phyloP scores from a whole-genome alignment of 2,888 invertebrate genomes.

The Drosophila merina region DNA sequence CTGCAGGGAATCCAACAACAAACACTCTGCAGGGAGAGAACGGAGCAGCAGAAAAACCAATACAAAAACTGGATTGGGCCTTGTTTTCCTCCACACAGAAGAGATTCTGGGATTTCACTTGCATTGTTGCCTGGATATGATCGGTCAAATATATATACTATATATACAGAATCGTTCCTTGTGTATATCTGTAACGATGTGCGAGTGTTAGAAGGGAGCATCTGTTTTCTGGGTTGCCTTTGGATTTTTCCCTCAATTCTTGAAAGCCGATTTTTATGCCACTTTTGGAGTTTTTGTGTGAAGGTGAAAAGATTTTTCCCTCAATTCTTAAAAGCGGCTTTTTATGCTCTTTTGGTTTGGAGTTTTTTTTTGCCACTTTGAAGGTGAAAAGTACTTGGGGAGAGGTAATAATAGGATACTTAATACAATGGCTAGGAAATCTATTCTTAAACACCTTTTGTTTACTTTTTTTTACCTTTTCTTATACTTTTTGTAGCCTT shows the following conservation, averaged over 20 bases:
- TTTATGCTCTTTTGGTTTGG: too few relatives aligned
- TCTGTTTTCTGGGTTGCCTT: conserved; percentile 59
- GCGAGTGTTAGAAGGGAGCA: conserved; percentile 58
- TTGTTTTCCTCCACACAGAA: conserved; percentile 61
- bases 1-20: conserved; percentile 53
- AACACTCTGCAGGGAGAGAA: not conserved
- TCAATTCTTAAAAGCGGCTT: too few relatives aligned
- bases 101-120: conserved; percentile 74
- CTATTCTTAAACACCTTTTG: not conserved
- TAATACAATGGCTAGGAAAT: conserved; percentile 32
- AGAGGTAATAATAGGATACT: conserved; percentile 49
- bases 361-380: too few relatives aligned
- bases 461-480: not conserved
- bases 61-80: conserved; percentile 73
- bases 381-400: conserved; percentile 64
- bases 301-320: conserved; percentile 42
- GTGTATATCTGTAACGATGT: too few relatives aligned
- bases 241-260: conserved; percentile 60
- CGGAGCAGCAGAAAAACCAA: conserved; percentile 22
- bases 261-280: conserved; percentile 42
- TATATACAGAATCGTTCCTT: conserved; percentile 5
- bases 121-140: conserved; percentile 68
- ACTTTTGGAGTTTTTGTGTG: conserved; percentile 8
- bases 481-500: too few relatives aligned
- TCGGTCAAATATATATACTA: conserved; percentile 54